Percentiles rank a stretch among this genome's conserved stretches.
phyloP scores from a whole-genome alignment of 2,797 vertebrate genomes.

The Sebastes reedi region DNA sequence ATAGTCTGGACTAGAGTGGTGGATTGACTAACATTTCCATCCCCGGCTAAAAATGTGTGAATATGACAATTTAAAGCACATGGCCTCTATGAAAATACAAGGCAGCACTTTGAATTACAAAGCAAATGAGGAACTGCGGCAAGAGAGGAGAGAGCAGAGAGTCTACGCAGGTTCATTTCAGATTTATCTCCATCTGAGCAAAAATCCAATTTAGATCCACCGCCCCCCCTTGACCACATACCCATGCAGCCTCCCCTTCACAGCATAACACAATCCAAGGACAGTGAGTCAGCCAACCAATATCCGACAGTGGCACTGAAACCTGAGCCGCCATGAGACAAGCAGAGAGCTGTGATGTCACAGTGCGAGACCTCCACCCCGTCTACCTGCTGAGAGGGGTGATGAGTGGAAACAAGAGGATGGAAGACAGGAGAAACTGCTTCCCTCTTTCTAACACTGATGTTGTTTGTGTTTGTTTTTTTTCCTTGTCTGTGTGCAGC shows the following conservation, averaged over 20 bases:
- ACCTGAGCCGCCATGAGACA: slow-evolving; percentile 53
- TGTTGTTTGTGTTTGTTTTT: background rate
- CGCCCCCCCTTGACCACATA: slow-evolving; percentile 49
- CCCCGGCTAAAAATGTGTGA: background rate
- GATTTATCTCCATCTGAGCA: slow-evolving; percentile 57
- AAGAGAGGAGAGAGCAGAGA: slow-evolving; percentile 14
- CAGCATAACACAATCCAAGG: slow-evolving; percentile 62
- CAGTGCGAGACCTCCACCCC: slow-evolving; percentile 27
- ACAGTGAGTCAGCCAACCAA: slow-evolving; percentile 63
- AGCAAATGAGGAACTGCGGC: slow-evolving; percentile 22
- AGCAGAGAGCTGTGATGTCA: slow-evolving; percentile 54
- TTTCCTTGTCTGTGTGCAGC: slow-evolving; percentile 29
- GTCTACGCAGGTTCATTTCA: slow-evolving; percentile 40
- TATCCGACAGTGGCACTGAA: slow-evolving; percentile 50
- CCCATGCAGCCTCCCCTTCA: slow-evolving; percentile 30
- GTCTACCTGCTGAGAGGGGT: slow-evolving; percentile 45
- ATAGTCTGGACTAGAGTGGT: background rate
- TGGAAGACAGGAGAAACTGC: background rate
- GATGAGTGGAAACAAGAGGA: background rate
- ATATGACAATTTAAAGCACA: background rate
- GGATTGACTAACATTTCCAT: background rate
- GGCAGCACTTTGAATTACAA: slow-evolving; percentile 26
- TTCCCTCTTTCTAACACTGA: background rate
- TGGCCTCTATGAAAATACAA: slow-evolving; percentile 6
- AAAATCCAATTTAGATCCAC: slow-evolving; percentile 62